Conservation (phyloP, 2,888 invertebrate genomes). For the Acanthosepion esculentum region DNA sequence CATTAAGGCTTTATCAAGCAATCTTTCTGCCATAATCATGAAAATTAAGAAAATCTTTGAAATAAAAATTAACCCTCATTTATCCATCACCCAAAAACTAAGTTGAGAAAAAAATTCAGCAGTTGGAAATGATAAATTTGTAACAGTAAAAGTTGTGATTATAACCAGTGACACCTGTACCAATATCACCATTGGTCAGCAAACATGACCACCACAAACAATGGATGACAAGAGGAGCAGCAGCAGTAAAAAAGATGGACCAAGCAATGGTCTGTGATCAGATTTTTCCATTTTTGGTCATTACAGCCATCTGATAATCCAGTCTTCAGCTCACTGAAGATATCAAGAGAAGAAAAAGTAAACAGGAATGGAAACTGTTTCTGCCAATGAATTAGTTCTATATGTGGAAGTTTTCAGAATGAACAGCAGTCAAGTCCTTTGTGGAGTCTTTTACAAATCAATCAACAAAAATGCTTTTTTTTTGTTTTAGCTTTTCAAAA, state of each 20-base stretch:
- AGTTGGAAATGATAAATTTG: neutral
- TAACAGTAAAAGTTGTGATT: neutral
- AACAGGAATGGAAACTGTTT: neutral
- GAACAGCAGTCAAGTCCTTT: neutral
- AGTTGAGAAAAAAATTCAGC: neutral
- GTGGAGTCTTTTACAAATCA: too few relatives aligned
- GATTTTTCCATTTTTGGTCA: neutral
- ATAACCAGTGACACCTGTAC: neutral
- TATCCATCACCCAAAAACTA: neutral
- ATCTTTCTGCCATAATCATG: neutral
- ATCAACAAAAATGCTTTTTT: neutral
- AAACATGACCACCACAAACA: neutral
- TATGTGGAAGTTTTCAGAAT: neutral
- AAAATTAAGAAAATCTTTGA: neutral
- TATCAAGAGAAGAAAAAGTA: neutral
- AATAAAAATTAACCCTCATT: neutral
- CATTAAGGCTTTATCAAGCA: neutral
- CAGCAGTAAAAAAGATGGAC: neutral
- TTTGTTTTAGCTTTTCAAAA: neutral
- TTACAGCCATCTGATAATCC: neutral
- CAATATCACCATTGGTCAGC: neutral
- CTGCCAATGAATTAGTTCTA: neutral
- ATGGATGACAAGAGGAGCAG: neutral
- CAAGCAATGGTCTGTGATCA: neutral
- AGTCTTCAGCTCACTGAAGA: neutral